Percentiles rank a stretch among this genome's conserved stretches.
phyloP scores from a whole-genome alignment of 2,797 vertebrate genomes.

The Pelochelys cantorii region DNA sequence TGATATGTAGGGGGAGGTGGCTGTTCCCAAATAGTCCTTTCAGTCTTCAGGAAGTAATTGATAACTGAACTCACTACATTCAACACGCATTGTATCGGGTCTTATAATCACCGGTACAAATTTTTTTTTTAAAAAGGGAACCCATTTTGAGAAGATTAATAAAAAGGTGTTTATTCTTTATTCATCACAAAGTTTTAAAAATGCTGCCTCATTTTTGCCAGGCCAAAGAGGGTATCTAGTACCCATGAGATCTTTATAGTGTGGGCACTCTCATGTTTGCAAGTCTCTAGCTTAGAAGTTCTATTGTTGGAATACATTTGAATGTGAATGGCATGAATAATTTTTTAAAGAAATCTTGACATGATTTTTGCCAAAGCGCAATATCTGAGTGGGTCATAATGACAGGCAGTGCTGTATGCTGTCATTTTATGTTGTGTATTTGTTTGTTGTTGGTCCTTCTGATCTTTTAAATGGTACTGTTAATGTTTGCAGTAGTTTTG shows the following conservation, averaged over 20 bases:
- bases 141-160: neutral
- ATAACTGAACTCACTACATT: conserved; percentile 51
- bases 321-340: conserved; percentile 67
- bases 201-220: conserved; percentile 69
- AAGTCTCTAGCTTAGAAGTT: conserved; percentile 72
- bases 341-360: conserved; percentile 65
- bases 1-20: conserved; percentile 33
- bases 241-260: conserved; percentile 55
- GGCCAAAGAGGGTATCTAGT: conserved; percentile 72
- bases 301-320: conserved; percentile 71
- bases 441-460: conserved; percentile 77
- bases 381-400: conserved; percentile 73
- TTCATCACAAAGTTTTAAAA: conserved; percentile 59
- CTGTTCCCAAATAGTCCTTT: conserved; percentile 61
- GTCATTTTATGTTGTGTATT: conserved; percentile 78
- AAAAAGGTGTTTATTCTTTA: conserved; percentile 63
- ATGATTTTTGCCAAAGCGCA: conserved; percentile 71
- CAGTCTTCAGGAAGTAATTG: conserved; percentile 56
- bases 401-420: conserved; percentile 78
- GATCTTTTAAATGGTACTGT: conserved; percentile 77
- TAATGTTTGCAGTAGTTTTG: conserved; percentile 79
- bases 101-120: conserved; percentile 40
- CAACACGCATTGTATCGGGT: conserved; percentile 38
- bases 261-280: conserved; percentile 61
- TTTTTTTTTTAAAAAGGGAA: conserved; percentile 53